phyloP scores from a whole-genome alignment of 2,888 invertebrate species.

The Sialis lutaria region DNA sequence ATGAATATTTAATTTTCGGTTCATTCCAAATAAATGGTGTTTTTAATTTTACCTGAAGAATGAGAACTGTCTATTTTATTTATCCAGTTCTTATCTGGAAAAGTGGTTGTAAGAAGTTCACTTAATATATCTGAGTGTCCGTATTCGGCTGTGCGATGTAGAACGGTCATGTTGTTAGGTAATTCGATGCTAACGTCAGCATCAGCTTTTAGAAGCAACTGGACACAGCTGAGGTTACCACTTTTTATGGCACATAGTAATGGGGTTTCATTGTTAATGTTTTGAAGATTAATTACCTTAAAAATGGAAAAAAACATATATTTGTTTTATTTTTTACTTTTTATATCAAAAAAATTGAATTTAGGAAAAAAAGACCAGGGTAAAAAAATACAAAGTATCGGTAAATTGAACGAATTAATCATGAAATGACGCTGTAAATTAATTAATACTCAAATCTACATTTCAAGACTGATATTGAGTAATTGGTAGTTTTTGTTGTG shows the following conservation, averaged over 20 bases:
- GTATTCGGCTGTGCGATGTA: constrained; percentile 39
- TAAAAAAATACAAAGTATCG: too few species aligned
- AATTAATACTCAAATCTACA: too few species aligned
- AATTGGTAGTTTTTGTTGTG: too few species aligned
- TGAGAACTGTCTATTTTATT: neutral
- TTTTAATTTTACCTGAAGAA: too few species aligned
- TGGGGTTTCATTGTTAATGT: constrained; percentile 31
- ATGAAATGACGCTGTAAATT: too few species aligned
- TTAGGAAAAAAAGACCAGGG: too few species aligned
- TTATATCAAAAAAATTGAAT: too few species aligned
- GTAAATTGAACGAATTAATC: too few species aligned
- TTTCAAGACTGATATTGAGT: too few species aligned
- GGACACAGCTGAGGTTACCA: constrained; percentile 27
- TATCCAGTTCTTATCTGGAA: constrained; percentile 9
- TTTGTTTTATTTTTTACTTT: neutral
- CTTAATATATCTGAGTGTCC: constrained; percentile 35
- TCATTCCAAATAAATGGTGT: too few species aligned
- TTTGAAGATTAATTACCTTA: constrained; percentile 29
- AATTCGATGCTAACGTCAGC: constrained; percentile 27
- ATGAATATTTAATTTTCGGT: neutral
- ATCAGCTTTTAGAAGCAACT: constrained; percentile 28
- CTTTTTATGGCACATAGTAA: constrained; percentile 28
- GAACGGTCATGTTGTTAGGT: constrained; percentile 31
- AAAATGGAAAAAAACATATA: neutral
- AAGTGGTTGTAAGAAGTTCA: constrained; percentile 25